Percentiles rank a stretch among this genome's conserved stretches.
phyloP scores from a whole-genome alignment of 1,140 invertebrate species.

The Harlomillsia oculata region DNA sequence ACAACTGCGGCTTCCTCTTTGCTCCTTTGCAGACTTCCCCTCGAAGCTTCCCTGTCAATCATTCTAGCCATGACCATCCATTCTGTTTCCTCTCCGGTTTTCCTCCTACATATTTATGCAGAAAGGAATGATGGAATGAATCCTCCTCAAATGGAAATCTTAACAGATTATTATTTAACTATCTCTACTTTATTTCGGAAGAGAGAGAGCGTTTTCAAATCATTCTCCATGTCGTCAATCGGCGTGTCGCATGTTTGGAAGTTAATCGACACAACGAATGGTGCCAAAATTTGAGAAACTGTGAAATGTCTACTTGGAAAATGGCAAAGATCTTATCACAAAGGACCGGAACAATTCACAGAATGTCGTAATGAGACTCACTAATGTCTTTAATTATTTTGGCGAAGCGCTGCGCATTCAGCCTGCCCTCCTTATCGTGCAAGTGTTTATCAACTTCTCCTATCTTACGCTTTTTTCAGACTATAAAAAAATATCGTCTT shows the following conservation, averaged over 20 bases:
- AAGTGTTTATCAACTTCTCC: no score
- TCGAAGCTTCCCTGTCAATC: constrained; percentile 25
- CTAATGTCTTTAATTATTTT: constrained; percentile 29
- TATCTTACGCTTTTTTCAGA: neutral
- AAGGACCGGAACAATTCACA: constrained; percentile 23
- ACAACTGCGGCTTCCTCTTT: constrained; percentile 25
- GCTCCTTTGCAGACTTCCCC: constrained; percentile 3
- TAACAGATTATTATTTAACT: neutral
- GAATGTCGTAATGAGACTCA: constrained; percentile 29
- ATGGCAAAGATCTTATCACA: neutral
- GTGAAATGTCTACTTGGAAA: neutral
- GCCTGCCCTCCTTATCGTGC: no score
- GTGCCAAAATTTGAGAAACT: neutral
- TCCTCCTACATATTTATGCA: neutral
- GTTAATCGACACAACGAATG: neutral
- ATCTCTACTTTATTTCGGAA: neutral
- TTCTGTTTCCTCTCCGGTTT: constrained; percentile 12
- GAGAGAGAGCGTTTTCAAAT: neutral
- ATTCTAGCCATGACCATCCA: constrained; percentile 28
- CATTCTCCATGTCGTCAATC: neutral
- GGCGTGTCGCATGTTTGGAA: neutral
- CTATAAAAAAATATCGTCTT: no score
- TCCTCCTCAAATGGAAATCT: neutral
- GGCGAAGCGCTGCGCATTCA: no score
- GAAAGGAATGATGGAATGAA: neutral